These are phyloP conservation scores for Myotis pilosus DNA, from an alignment of 2,797 vertebrate genomes.

Conservation along the genomic window DNA sequence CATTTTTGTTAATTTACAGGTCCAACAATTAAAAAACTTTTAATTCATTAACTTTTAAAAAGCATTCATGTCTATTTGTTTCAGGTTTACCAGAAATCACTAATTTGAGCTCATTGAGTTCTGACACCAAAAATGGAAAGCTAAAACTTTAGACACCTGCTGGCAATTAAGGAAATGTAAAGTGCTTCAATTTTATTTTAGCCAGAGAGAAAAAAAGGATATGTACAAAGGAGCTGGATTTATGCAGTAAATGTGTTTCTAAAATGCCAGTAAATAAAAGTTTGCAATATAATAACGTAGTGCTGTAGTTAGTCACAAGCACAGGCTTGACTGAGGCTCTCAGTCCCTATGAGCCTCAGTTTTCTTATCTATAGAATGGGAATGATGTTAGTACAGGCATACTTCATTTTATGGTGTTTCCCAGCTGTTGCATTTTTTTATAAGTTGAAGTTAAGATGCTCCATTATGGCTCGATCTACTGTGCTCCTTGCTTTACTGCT, in stretches of 20 bases:
- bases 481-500: background rate
- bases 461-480: background rate
- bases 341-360: background rate
- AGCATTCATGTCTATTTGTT: background rate
- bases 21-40: background rate
- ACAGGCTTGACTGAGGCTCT: background rate
- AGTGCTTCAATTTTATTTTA: conserved; percentile 48
- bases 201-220: background rate
- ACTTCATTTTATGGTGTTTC: background rate
- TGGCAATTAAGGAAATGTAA: conserved; percentile 35
- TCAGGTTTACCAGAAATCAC: background rate
- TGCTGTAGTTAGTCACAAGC: background rate
- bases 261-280: background rate
- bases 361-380: background rate
- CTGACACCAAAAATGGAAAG: conserved; percentile 31
- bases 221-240: background rate
- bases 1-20: background rate
- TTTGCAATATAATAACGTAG: background rate
- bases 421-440: background rate
- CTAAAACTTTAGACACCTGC: conserved; percentile 2
- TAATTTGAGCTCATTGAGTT: conserved; percentile 1
- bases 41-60: background rate
- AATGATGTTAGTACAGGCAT: background rate
- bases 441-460: background rate
- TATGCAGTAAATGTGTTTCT: background rate